Evolutionary conservation across 2,888 invertebrate genomes (phyloP).

Genomic region (Hyposoter didymator): DNA sequence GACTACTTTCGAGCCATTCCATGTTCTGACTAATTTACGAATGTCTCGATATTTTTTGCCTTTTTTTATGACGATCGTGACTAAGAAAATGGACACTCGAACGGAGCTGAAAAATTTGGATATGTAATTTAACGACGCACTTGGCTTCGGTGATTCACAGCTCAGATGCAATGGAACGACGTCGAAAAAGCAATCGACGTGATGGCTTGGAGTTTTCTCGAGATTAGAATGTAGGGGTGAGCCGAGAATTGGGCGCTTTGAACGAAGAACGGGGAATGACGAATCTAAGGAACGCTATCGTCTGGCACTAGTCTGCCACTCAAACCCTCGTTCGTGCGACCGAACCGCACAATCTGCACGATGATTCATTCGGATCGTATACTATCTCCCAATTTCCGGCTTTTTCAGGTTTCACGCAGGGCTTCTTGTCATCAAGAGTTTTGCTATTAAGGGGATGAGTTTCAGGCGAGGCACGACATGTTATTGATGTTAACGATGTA

Average conservation of each 20-base stretch:
- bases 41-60: background rate
- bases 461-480: conserved; percentile 26
- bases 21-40: background rate
- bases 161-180: background rate
- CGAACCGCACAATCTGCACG: conserved; percentile 42
- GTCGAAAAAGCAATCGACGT: conserved; percentile 14
- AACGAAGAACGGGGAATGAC: conserved; percentile 42
- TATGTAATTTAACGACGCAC: conserved; percentile 5
- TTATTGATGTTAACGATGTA: conserved; percentile 7
- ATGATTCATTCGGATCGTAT: conserved; percentile 54
- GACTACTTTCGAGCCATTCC: background rate
- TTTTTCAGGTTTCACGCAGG: conserved; percentile 52
- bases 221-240: conserved; percentile 19
- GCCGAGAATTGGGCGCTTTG: conserved; percentile 43
- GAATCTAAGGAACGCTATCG: conserved; percentile 56
- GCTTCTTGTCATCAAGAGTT: conserved; percentile 43
- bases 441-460: conserved; percentile 19
- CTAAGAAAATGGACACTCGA: background rate
- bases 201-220: conserved; percentile 26
- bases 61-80: background rate
- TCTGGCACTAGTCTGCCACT: conserved; percentile 18
- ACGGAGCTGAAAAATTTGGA: background rate
- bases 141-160: conserved; percentile 16
- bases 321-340: conserved; percentile 32
- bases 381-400: conserved; percentile 60